Percentiles rank a stretch among this genome's conserved stretches.
Conservation (phyloP, 2,888 invertebrate species). For the Brachyptera putata region DNA sequence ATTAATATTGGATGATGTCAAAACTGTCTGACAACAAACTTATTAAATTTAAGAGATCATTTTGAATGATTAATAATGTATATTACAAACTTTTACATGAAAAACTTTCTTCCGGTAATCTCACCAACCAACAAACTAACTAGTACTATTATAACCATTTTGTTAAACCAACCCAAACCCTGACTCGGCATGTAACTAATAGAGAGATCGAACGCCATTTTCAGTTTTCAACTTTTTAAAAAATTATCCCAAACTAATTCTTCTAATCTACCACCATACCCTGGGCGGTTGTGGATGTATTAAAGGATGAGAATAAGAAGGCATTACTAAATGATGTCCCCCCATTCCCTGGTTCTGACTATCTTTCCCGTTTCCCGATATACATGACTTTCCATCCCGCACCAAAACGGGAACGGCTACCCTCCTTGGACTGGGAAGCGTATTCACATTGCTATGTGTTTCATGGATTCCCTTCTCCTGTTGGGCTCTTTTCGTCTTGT, state of each 20-base stretch:
- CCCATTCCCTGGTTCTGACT: conserved; percentile 19
- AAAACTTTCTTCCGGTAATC: too few species aligned
- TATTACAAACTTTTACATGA: too few species aligned
- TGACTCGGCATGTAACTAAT: too few species aligned
- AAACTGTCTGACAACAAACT: background rate
- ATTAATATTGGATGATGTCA: background rate
- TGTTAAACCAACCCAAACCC: too few species aligned
- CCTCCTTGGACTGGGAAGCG: conserved; percentile 58
- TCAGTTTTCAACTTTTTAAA: too few species aligned
- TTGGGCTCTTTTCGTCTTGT: conserved; percentile 97
- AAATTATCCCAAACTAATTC: too few species aligned
- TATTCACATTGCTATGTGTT: conserved; percentile 43
- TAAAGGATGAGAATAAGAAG: conserved; percentile 44
- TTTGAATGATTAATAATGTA: background rate
- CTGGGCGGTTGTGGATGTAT: conserved; percentile 46
- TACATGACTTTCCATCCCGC: conserved; percentile 89
- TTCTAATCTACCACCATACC: conserved; percentile 46
- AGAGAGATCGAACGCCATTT: too few species aligned
- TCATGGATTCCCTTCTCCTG: conserved; percentile 84
- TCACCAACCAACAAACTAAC: too few species aligned
- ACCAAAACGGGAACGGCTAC: conserved; percentile 94
- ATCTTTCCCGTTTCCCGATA: conserved; percentile 43
- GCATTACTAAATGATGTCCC: conserved; percentile 36
- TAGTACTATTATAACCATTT: too few species aligned
- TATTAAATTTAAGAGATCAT: background rate